Evolutionary conservation across 2,113 vertebrate species (phyloP).

Genomic region (Tragelaphus imberbis): DNA sequence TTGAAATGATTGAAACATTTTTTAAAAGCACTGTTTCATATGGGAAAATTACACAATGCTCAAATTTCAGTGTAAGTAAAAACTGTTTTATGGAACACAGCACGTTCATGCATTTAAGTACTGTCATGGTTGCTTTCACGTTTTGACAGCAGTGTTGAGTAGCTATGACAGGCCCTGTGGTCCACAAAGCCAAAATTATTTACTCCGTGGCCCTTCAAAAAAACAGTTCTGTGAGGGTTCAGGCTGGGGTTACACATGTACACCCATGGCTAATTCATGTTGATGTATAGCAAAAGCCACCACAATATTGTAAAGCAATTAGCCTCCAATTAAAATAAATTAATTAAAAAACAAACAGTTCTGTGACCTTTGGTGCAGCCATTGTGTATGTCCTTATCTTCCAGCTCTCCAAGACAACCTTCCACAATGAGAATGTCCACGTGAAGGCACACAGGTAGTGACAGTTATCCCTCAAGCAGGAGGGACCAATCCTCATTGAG

Average conservation of each 20-base stretch:
- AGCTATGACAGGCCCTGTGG: neutral
- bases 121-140: neutral
- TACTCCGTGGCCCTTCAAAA: neutral
- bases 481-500: neutral
- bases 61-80: neutral
- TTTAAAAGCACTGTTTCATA: neutral
- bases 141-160: neutral
- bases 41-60: neutral
- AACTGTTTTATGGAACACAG: neutral
- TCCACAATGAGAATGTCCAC: neutral
- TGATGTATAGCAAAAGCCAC: neutral
- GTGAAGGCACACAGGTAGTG: neutral
- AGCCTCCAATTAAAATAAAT: neutral
- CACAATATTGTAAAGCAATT: neutral
- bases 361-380: neutral
- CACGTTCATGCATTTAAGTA: neutral
- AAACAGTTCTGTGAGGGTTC: neutral
- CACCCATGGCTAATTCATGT: neutral
- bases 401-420: neutral
- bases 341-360: neutral
- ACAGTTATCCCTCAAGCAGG: neutral
- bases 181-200: slow-evolving; percentile 11
- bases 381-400: neutral
- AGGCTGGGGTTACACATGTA: neutral
- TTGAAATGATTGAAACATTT: neutral